Base-by-base conservation (phyloP, 2,888 invertebrate species). In the Mythimna albipuncta region DNA sequence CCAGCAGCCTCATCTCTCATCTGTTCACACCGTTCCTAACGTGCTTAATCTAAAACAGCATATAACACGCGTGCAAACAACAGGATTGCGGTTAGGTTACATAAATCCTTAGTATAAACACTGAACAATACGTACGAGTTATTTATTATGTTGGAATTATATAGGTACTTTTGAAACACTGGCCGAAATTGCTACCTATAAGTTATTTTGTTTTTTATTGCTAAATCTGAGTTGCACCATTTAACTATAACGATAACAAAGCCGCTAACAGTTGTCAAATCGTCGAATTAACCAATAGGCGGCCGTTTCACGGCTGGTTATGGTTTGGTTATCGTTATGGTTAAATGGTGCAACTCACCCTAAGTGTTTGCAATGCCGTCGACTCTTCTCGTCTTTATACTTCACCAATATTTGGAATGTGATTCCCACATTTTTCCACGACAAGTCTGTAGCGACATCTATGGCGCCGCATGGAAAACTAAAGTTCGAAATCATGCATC, bases 1-100 rank as follows among this genome's bases (percentile, higher is more conserved):
- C 13, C 13, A 44, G 10, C 38, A 38, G 65, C 62, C 19, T 61
- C 67, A 64, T 68, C 62, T 79, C 52, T 52, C 66, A 67, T 83
- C 47, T 47, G 26, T 67, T 69, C 66, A 79, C 73, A 69, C 82
- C 71, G 61, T 57, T 67, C 38, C 57, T 68, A 55, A 77, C 77
- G 80, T 85, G 84, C 83, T 81, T 85, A 83, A 84, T 84, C 84
- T 85, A 83, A 78, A 81, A 85, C 73, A 81, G 79, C 81, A 76
- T 66, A 71, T 69, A 82, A 77, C 81, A 77, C 72, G 69, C 70
- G 67, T 72, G 68, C 75, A 81, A 85, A 85, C 78, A 85, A 75
- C 83, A 79, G 75, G 73, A 83, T 78, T 76, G 85, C 72, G 84
- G 81, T 77, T 69, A 59, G 69, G 74, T 74, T 75, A 85, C 75